Evolutionary conservation across 2,888 invertebrate genomes (phyloP).

Genomic region (Rhopalosiphum nymphaeae): DNA sequence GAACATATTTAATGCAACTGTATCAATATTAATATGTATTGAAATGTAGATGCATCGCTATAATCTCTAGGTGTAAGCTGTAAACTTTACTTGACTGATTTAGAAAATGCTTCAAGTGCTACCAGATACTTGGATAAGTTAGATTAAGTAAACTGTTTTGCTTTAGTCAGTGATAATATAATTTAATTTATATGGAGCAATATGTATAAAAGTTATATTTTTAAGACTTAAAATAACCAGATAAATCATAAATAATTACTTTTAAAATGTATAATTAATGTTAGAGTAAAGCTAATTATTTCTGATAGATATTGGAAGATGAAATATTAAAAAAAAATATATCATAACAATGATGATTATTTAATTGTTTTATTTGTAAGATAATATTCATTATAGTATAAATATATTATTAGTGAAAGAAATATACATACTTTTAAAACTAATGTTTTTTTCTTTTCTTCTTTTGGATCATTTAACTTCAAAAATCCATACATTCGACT

Average conservation of each 20-base stretch:
- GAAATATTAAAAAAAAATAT: neutral
- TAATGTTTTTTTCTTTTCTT: slow-evolving; percentile 83
- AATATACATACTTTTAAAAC: slow-evolving; percentile 78
- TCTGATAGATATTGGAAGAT: neutral
- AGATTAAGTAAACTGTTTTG: too few relatives aligned
- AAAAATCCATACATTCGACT: slow-evolving; percentile 94
- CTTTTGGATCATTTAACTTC: slow-evolving; percentile 84
- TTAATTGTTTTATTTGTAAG: neutral
- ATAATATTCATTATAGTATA: neutral
- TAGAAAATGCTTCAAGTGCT: too few relatives aligned
- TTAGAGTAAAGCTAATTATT: neutral
- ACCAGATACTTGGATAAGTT: too few relatives aligned
- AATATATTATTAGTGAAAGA: neutral
- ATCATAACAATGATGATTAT: neutral
- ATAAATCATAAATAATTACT: neutral
- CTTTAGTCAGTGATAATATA: too few relatives aligned
- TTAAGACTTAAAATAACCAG: neutral
- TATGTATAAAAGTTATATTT: neutral
- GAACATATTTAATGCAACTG: too few relatives aligned
- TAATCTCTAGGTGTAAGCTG: too few relatives aligned
- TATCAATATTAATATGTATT: too few relatives aligned
- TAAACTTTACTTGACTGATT: too few relatives aligned
- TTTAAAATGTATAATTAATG: neutral
- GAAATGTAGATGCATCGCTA: too few relatives aligned
- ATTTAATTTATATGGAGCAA: neutral